Evolutionary conservation across 2,888 invertebrate species (phyloP).

Genomic region (Lasioglossum villosulum): DNA sequence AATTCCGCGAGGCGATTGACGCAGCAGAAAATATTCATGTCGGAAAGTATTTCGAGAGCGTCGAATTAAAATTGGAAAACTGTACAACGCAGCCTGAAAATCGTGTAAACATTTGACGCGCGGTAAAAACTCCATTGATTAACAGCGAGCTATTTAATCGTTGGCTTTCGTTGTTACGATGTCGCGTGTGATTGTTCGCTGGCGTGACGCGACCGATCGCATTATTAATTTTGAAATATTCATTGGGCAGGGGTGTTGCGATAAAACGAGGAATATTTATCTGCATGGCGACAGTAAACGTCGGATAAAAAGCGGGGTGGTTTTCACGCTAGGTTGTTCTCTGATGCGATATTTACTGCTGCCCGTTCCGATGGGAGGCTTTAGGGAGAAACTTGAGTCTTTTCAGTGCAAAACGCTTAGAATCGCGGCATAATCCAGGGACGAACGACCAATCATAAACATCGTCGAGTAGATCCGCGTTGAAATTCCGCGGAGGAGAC

Average conservation of each 20-base stretch:
- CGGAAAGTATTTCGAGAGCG: not conserved
- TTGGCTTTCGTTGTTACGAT: not conserved
- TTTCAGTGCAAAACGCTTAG: not conserved
- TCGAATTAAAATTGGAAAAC: not conserved
- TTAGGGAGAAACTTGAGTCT: not conserved
- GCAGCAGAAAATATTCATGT: not conserved
- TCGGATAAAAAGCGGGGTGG: not conserved
- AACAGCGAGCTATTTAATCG: conserved; percentile 5
- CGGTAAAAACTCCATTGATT: not conserved
- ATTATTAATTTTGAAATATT: conserved; percentile 43
- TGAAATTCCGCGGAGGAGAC: conserved; percentile 35
- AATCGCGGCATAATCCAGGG: not conserved
- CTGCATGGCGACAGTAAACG: conserved; percentile 13
- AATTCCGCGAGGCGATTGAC: not conserved
- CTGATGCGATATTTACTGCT: conserved; percentile 50
- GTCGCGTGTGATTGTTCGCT: conserved; percentile 2
- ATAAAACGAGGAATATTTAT: conserved; percentile 26
- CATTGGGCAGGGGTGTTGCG: conserved; percentile 22
- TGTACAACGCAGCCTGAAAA: not conserved
- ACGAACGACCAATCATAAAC: not conserved
- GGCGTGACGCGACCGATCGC: not conserved
- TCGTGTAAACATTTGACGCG: not conserved
- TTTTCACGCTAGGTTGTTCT: conserved; percentile 20
- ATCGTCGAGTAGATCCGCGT: not conserved
- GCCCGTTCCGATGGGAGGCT: conserved; percentile 18